Evolutionary conservation across 2,797 vertebrate genomes (phyloP).

Genomic region (Hemibagrus guttatus): DNA sequence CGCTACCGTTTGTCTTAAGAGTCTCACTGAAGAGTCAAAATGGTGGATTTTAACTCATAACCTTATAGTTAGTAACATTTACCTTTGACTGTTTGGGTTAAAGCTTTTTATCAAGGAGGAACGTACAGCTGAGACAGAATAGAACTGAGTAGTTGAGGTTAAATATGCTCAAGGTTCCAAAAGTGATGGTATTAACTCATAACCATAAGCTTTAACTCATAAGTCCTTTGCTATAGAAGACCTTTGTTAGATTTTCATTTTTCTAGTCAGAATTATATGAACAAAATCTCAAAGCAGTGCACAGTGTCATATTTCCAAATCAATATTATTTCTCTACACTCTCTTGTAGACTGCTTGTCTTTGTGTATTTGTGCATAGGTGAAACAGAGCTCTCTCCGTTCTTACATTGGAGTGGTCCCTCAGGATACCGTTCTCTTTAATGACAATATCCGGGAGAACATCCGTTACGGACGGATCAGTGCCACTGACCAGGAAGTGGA

Average conservation of each 20-base stretch:
- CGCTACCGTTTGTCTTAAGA: background rate
- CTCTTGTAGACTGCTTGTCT: background rate
- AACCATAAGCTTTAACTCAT: background rate
- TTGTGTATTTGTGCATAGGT: conserved; percentile 70
- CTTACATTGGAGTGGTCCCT: conserved; percentile 87
- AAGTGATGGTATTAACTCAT: background rate
- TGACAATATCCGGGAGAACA: conserved; percentile 85
- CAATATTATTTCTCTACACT: background rate
- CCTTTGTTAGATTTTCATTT: background rate
- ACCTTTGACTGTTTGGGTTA: background rate
- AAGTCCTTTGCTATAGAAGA: background rate
- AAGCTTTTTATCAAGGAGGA: background rate
- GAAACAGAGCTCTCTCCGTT: conserved; percentile 80
- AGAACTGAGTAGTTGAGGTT: background rate
- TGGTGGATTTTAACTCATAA: background rate
- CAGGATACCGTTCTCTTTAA: conserved; percentile 92
- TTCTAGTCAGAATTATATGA: background rate
- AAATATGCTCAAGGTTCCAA: background rate
- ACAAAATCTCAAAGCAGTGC: background rate
- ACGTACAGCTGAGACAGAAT: background rate
- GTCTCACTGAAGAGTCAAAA: background rate
- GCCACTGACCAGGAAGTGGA: conserved; percentile 82
- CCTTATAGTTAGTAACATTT: background rate
- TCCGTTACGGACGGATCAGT: conserved; percentile 81
- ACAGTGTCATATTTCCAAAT: background rate